Evolutionary conservation across 2,113 vertebrate genomes (phyloP).

Genomic region (Acanthochromis polyacanthus): DNA sequence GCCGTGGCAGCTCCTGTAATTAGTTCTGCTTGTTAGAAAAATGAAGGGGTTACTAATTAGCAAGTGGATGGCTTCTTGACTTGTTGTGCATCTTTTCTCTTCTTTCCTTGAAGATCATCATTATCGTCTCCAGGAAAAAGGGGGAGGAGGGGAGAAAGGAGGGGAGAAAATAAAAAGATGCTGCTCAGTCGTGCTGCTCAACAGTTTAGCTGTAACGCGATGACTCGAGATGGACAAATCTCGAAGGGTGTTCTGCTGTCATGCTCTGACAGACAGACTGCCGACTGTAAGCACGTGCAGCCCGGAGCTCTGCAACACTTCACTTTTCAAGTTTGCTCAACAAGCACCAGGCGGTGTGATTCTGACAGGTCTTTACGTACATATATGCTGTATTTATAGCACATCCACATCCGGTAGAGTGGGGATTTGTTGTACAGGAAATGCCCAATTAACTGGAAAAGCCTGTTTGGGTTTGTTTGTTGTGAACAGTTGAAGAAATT

Average conservation of each 20-base stretch:
- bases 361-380: constrained; percentile 7
- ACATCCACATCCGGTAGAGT: background rate
- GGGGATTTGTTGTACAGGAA: background rate
- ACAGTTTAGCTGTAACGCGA: constrained; percentile 51
- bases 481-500: no score
- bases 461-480: background rate
- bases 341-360: constrained; percentile 8
- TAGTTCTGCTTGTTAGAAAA: constrained; percentile 87
- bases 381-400: constrained; percentile 13
- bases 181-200: constrained; percentile 47
- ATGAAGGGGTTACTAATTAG: constrained; percentile 86
- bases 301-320: constrained; percentile 56
- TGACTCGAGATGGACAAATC: constrained; percentile 68
- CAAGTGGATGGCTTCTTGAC: constrained; percentile 80
- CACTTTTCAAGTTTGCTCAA: constrained; percentile 48
- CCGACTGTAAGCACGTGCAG: constrained; percentile 58
- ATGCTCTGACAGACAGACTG: constrained; percentile 67
- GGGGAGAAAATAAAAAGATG: constrained; percentile 6
- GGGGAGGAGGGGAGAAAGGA: background rate
- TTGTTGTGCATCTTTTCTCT: constrained; percentile 77
- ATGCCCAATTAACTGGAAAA: background rate
- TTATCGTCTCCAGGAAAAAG: constrained; percentile 71
- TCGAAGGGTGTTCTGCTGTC: constrained; percentile 66
- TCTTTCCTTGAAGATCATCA: constrained; percentile 75
- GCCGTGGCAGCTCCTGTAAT: constrained; percentile 84